Base-by-base conservation (phyloP, 2,888 invertebrate genomes). In the Acronicta aceris region DNA sequence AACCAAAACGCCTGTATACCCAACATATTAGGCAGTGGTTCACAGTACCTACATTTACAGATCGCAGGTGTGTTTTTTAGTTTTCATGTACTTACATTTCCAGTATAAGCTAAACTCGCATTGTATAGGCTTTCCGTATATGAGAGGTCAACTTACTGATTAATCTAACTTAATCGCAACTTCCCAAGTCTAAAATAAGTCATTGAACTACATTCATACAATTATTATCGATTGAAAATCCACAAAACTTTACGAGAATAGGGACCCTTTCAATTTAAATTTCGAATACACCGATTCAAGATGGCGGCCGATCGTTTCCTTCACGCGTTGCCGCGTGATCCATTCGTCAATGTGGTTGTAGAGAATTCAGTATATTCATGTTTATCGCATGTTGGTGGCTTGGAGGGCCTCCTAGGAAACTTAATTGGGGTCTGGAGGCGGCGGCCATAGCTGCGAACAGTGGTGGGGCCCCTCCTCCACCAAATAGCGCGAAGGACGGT, bases 401-500 rank as follows among this genome's bases (percentile, higher is more conserved):
- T n/a, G 95, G 95, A 0, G 94, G 94, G 36, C 95, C 93, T 12
- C 95, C 94, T n/a, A 96, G 93, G 85, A 95, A 95, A 78, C 95
- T 95, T 55, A 96, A 91, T 78, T 95, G 95, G 9, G 96, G 96
- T 76, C 96, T 90, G 4, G 96, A 96, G 70, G 96, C 96, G 0
- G 96, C 96, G 0, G 95, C 95, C 90, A 95, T 96, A 27, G 96
- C 96, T 38, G 96, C 96, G 78, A 96, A 95, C 67, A 96, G 95
- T n/a, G 96, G 96, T 27, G 95, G 95, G 0, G 95, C 96, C 7
- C 96, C 96, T 36, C 96, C 96, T 1, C 95, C 95, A 0, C 96
- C 96, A 81, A 96, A 96, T 62, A 96, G 92, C 30, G 97, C 96
- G 82, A 97, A 96, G 42, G 97, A 96, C 15, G 97, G 97, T 48